Conservation (phyloP, 2,888 invertebrate genomes). For the Phymatocera aterrima region DNA sequence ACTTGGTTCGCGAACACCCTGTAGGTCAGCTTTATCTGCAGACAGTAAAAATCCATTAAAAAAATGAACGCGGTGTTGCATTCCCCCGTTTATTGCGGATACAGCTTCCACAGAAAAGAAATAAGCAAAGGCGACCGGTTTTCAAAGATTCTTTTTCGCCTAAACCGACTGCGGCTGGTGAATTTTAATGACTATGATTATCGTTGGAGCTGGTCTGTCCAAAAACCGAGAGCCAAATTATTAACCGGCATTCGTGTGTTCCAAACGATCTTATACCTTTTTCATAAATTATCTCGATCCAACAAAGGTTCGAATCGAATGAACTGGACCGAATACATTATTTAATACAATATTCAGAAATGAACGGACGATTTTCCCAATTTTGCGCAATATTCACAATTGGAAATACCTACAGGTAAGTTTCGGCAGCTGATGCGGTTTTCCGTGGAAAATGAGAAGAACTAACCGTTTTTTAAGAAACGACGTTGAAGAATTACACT, state of each 20-base stretch:
- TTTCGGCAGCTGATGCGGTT: no score
- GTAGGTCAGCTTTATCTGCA: not conserved
- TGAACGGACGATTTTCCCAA: no score
- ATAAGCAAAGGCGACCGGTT: constrained; percentile 28
- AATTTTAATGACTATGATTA: not conserved
- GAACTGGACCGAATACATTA: not conserved
- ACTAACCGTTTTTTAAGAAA: no score
- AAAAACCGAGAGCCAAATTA: not conserved
- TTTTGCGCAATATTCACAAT: no score
- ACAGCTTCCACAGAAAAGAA: constrained; percentile 8
- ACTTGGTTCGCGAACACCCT: no score
- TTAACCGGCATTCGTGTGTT: not conserved
- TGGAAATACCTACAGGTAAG: no score
- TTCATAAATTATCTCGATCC: no score
- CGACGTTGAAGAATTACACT: no score
- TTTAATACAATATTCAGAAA: not conserved
- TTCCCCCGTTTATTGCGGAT: not conserved
- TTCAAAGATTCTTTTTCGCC: constrained; percentile 2
- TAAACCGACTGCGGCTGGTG: not conserved
- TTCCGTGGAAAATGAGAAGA: no score
- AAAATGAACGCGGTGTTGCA: not conserved
- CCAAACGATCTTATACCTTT: not conserved
- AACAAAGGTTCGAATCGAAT: not conserved
- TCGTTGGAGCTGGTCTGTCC: not conserved
- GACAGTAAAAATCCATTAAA: not conserved